These are phyloP conservation scores for Lagria hirta DNA, from an alignment of 2,888 invertebrate species.

Conservation along the genomic window DNA sequence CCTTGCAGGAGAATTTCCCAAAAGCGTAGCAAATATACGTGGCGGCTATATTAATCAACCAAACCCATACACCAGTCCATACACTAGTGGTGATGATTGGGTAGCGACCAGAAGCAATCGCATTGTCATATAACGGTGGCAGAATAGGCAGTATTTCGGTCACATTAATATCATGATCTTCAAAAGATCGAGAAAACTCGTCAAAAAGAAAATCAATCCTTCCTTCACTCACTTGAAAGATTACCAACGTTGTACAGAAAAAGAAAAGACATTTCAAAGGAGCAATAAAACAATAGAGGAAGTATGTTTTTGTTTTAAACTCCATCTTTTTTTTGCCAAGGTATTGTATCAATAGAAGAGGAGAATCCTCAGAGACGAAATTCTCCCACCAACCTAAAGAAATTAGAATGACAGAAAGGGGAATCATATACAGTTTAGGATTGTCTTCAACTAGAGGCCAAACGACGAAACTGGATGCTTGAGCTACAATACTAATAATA, in stretches of 20 bases:
- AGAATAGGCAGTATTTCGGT: conserved; percentile 58
- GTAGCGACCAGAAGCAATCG: conserved; percentile 33
- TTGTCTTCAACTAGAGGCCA: conserved; percentile 65
- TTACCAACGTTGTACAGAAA: conserved; percentile 61
- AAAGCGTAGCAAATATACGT: conserved; percentile 69
- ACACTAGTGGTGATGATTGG: conserved; percentile 41
- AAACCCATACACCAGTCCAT: conserved; percentile 60
- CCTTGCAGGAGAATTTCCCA: conserved; percentile 83
- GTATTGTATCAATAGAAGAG: conserved; percentile 51
- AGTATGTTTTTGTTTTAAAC: conserved; percentile 60
- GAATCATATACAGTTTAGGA: conserved; percentile 62
- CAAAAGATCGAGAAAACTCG: conserved; percentile 56
- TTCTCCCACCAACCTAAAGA: conserved; percentile 88
- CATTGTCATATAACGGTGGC: conserved; percentile 39
- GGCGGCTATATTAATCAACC: conserved; percentile 65
- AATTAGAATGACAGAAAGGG: conserved; percentile 65
- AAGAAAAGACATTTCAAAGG: conserved; percentile 78
- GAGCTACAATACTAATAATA: conserved; percentile 62
- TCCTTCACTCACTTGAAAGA: conserved; percentile 57
- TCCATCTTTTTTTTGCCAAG: conserved; percentile 36
- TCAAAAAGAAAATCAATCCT: conserved; percentile 57
- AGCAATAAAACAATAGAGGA: conserved; percentile 71
- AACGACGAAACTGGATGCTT: conserved; percentile 67
- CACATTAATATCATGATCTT: conserved; percentile 57
- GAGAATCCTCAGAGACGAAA: conserved; percentile 59